Evolutionary conservation across 1,140 invertebrate genomes (phyloP).

Genomic region (Melanaphis sacchari): DNA sequence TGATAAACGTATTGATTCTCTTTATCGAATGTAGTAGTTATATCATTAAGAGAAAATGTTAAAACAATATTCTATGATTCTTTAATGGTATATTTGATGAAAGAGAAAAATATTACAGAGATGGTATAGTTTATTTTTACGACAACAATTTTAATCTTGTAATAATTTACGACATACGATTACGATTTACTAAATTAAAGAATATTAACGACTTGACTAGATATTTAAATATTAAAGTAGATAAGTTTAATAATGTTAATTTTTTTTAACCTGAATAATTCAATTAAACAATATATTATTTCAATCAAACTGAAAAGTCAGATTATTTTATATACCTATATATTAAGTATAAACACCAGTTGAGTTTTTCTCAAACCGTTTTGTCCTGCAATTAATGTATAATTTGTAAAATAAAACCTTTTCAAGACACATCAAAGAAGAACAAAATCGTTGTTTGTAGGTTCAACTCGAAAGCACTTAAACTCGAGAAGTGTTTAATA

Average conservation of each 20-base stretch:
- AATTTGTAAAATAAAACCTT: conserved; percentile 7
- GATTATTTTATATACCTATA: neutral
- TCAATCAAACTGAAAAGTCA: neutral
- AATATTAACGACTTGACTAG: neutral
- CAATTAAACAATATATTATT: neutral
- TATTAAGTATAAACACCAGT: neutral
- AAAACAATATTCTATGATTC: neutral
- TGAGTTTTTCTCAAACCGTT: neutral
- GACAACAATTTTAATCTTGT: neutral
- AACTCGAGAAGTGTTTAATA: neutral
- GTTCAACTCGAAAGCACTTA: neutral
- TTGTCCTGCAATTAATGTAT: neutral
- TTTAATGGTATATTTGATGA: neutral
- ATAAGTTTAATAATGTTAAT: neutral
- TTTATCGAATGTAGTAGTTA: neutral
- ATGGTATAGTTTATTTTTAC: neutral
- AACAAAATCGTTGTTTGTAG: neutral
- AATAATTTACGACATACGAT: neutral
- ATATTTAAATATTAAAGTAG: neutral
- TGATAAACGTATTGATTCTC: neutral
- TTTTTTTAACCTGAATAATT: neutral
- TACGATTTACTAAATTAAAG: neutral
- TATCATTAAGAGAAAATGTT: too few relatives aligned
- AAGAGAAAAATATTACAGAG: neutral
- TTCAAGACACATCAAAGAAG: neutral